Conservation (phyloP, 1,140 invertebrate species). For the Pseudachorutes palmiensis region DNA sequence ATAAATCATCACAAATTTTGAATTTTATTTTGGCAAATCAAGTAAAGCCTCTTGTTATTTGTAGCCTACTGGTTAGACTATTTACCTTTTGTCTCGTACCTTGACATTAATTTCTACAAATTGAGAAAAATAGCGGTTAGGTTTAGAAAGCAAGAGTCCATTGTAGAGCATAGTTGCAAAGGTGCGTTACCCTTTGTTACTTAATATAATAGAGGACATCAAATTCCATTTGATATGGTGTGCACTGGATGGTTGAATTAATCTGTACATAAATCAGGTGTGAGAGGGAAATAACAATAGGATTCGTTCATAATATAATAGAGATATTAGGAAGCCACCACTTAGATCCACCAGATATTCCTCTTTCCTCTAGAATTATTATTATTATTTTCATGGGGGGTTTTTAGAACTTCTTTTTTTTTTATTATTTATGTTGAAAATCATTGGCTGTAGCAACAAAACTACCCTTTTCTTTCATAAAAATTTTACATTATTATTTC, state of each 20-base stretch:
- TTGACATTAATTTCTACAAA: neutral
- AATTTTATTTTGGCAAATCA: neutral
- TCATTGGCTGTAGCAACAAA: too few relatives aligned
- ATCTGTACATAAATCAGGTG: neutral
- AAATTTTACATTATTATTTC: neutral
- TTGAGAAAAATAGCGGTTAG: neutral
- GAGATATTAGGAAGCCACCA: neutral
- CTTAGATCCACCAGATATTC: neutral
- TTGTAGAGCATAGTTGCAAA: too few relatives aligned
- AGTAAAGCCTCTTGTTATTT: neutral
- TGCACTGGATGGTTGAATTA: neutral
- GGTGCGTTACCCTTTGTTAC: neutral
- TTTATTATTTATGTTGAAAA: neutral
- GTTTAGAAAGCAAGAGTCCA: neutral
- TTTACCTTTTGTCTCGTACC: neutral
- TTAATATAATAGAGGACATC: neutral
- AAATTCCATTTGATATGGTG: neutral
- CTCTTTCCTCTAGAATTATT: neutral
- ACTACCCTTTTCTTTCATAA: neutral
- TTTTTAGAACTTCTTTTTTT: neutral
- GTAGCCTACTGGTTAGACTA: neutral
- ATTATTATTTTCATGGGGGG: neutral
- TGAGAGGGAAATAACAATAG: neutral
- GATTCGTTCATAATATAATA: neutral
- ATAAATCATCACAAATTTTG: conserved; percentile 12